Percentiles rank a stretch among this genome's conserved stretches.
These are phyloP conservation scores for Globodera ellingtonae DNA, from an alignment of 1,140 invertebrate genomes.

Conservation along the genomic window DNA sequence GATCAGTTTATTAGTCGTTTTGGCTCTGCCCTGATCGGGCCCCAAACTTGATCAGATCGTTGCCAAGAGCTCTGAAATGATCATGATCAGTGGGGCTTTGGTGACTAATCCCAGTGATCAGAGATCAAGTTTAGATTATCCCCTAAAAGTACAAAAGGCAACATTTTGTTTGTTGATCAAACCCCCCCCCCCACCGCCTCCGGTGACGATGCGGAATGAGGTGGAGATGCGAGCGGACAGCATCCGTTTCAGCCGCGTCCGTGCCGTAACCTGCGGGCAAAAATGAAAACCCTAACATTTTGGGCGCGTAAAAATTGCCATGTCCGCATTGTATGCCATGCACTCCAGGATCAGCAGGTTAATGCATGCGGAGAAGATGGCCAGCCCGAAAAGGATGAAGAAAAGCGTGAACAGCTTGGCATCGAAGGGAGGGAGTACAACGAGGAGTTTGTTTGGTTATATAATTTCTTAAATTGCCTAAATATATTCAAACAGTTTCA, in stretches of 20 bases:
- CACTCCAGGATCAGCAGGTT: slow-evolving; percentile 81
- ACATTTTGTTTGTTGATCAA: not conserved
- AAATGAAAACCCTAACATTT: not conserved
- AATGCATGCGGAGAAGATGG: slow-evolving; percentile 95
- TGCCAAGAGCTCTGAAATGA: too few relatives aligned
- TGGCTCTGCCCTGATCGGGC: too few relatives aligned
- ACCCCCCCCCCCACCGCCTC: not conserved
- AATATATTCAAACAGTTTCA: too few relatives aligned
- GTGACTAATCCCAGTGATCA: too few relatives aligned
- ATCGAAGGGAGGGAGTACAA: not conserved
- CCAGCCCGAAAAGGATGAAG: slow-evolving; percentile 97
- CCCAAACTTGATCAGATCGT: too few relatives aligned
- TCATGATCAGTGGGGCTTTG: too few relatives aligned
- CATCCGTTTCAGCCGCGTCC: slow-evolving; percentile 8
- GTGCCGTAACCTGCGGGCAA: not conserved
- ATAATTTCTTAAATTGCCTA: not conserved
- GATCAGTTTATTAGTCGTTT: too few relatives aligned
- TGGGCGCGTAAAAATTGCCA: slow-evolving; percentile 14
- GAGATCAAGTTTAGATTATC: not conserved
- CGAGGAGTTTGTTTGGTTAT: not conserved
- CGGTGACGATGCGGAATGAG: slow-evolving; percentile 30
- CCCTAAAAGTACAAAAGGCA: not conserved
- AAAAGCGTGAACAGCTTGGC: slow-evolving; percentile 84
- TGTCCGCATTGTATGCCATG: slow-evolving; percentile 59
- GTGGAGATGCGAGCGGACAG: slow-evolving; percentile 17